Conservation (phyloP, 2,888 invertebrate genomes). For the Drosophila robusta region DNA sequence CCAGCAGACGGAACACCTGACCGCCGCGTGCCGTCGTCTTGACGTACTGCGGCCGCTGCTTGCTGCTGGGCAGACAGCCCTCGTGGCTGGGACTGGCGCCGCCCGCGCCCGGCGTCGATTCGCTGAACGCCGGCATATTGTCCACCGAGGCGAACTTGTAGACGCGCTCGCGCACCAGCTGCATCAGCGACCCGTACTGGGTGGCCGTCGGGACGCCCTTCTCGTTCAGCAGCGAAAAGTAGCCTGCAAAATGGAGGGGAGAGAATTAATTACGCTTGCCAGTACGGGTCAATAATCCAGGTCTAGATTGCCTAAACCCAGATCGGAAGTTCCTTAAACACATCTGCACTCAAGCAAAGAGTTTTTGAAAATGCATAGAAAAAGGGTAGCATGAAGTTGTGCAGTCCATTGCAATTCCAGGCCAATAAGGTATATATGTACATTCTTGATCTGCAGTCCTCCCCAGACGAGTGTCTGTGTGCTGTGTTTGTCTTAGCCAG, state of each 20-base stretch:
- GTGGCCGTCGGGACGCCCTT: constrained; percentile 89
- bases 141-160: constrained; percentile 85
- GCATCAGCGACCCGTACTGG: constrained; percentile 88
- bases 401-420: too few species aligned
- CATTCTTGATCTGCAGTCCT: too few species aligned
- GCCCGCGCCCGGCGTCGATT: constrained; percentile 79
- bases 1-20: constrained; percentile 90
- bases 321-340: too few species aligned
- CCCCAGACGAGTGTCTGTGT: too few species aligned
- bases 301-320: too few species aligned
- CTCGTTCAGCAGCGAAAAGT: constrained; percentile 89
- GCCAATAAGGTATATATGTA: too few species aligned
- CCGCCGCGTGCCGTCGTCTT: constrained; percentile 90
- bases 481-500: too few species aligned
- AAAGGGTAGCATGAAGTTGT: too few species aligned
- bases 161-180: constrained; percentile 89
- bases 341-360: too few species aligned
- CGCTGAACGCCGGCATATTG: constrained; percentile 84
- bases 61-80: constrained; percentile 76
- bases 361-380: too few species aligned
- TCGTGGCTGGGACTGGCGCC: constrained; percentile 77
- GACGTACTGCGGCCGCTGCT: constrained; percentile 86
- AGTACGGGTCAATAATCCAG: too few species aligned
- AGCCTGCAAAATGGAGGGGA: constrained; percentile 86
- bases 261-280: constrained; percentile 7